Conservation (phyloP, 92 coral and sea anemone species). For the Phymanthus crucifer region DNA sequence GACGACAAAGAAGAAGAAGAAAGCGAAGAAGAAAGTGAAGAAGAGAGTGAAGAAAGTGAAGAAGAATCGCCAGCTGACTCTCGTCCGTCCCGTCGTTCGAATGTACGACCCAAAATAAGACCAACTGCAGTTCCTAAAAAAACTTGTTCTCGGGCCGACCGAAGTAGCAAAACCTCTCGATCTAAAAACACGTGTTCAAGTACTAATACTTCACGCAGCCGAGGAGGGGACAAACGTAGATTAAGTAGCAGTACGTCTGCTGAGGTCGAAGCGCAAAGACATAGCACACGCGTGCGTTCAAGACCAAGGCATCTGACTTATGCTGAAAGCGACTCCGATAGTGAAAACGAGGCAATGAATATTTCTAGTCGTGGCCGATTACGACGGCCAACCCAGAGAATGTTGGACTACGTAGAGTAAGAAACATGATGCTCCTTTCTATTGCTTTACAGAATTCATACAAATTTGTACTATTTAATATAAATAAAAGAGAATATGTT, state of each 20-base stretch:
- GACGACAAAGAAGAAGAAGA: constrained; percentile 69
- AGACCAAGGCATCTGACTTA: constrained; percentile 65
- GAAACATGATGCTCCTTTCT: background rate
- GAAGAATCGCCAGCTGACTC: constrained; percentile 37
- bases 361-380: constrained; percentile 98
- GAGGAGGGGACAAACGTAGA: constrained; percentile 25
- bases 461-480: constrained; percentile 31
- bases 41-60: constrained; percentile 71
- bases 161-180: constrained; percentile 29
- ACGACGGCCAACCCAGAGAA: constrained; percentile 85
- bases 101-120: constrained; percentile 73
- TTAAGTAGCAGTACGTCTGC: constrained; percentile 29
- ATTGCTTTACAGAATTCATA: background rate
- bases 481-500: constrained; percentile 15
- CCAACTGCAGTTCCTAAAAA: constrained; percentile 63
- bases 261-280: constrained; percentile 31
- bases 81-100: constrained; percentile 57
- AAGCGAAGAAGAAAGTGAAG: constrained; percentile 68
- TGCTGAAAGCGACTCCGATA: constrained; percentile 92
- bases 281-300: constrained; percentile 62
- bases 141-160: constrained; percentile 15
- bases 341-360: constrained; percentile 65
- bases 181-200: constrained; percentile 15
- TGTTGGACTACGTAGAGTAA: constrained; percentile 92
- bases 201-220: constrained; percentile 16